Conservation (phyloP, 2,888 invertebrate genomes). For the Podabrus alpinus region DNA sequence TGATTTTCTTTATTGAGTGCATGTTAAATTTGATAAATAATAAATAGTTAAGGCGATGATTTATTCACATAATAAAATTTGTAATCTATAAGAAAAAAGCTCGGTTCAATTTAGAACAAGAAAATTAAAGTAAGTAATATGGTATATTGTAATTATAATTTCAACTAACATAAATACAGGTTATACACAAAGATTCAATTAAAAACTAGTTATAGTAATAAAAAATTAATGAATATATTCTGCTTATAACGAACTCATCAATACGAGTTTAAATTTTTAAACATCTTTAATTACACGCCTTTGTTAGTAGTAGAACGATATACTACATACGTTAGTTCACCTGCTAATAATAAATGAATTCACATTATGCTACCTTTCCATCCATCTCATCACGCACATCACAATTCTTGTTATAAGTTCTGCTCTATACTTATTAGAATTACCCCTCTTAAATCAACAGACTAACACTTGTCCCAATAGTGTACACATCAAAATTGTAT, state of each 20-base stretch:
- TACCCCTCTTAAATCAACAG: slow-evolving; percentile 36
- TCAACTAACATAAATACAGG: slow-evolving; percentile 24
- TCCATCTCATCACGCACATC: slow-evolving; percentile 31
- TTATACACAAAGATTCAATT: slow-evolving; percentile 27
- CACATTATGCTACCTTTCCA: slow-evolving; percentile 25
- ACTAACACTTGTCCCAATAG: slow-evolving; percentile 37
- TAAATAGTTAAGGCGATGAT: not conserved
- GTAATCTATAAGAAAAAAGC: not conserved
- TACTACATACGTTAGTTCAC: slow-evolving; percentile 30
- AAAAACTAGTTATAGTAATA: slow-evolving; percentile 30
- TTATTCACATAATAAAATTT: not conserved
- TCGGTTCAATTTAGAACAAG: slow-evolving; percentile 9
- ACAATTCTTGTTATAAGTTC: slow-evolving; percentile 26
- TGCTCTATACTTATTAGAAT: slow-evolving; percentile 35
- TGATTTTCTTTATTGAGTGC: not conserved
- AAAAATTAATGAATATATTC: slow-evolving; percentile 25
- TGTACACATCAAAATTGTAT: slow-evolving; percentile 40
- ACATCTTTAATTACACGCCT: slow-evolving; percentile 30
- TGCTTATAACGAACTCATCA: slow-evolving; percentile 22
- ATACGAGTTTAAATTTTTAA: slow-evolving; percentile 32
- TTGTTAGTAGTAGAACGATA: slow-evolving; percentile 18
- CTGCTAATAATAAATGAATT: slow-evolving; percentile 32
- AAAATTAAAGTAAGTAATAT: slow-evolving; percentile 15
- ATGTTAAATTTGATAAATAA: not conserved
- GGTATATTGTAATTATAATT: slow-evolving; percentile 22